Evolutionary conservation across 2,797 vertebrate genomes (phyloP).

Genomic region (Myripristis murdjan): DNA sequence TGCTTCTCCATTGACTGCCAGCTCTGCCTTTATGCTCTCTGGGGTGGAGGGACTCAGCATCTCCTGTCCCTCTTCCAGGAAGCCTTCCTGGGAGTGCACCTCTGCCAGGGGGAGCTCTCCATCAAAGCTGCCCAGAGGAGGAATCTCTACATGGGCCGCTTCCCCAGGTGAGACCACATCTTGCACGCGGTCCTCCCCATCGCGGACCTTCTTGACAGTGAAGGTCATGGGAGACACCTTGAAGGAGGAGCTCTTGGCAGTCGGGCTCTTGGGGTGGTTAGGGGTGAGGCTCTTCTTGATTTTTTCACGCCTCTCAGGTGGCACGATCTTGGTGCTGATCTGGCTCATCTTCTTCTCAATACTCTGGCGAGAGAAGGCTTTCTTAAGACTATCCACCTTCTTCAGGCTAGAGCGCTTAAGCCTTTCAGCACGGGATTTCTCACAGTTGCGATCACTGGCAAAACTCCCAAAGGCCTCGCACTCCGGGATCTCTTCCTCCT

Average conservation of each 20-base stretch:
- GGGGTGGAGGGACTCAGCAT: constrained; percentile 54
- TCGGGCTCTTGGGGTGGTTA: constrained; percentile 90
- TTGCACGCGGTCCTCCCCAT: constrained; percentile 62
- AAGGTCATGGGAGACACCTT: constrained; percentile 92
- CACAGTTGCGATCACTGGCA: constrained; percentile 78
- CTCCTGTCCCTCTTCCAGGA: constrained; percentile 65
- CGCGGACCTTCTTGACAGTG: constrained; percentile 88
- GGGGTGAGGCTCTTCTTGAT: constrained; percentile 94
- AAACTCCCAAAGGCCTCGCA: constrained; percentile 40
- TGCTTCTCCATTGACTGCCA: constrained; percentile 72
- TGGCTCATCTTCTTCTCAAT: constrained; percentile 97
- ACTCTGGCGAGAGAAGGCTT: constrained; percentile 95
- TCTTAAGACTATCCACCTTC: constrained; percentile 97
- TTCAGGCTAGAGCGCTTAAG: constrained; percentile 94
- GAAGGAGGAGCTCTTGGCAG: constrained; percentile 90
- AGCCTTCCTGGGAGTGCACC: constrained; percentile 72
- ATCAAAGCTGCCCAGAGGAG: constrained; percentile 76
- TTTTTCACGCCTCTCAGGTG: constrained; percentile 93
- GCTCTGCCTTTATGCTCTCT: constrained; percentile 64
- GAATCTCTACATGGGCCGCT: constrained; percentile 82
- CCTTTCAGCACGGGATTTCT: constrained; percentile 91
- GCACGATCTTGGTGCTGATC: constrained; percentile 94
- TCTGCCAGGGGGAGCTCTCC: constrained; percentile 79
- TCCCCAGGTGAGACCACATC: constrained; percentile 36
- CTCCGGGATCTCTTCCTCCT: constrained; percentile 83